Evolutionary conservation across 2,888 invertebrate genomes (phyloP).

Genomic region (Coelopa pilipes): DNA sequence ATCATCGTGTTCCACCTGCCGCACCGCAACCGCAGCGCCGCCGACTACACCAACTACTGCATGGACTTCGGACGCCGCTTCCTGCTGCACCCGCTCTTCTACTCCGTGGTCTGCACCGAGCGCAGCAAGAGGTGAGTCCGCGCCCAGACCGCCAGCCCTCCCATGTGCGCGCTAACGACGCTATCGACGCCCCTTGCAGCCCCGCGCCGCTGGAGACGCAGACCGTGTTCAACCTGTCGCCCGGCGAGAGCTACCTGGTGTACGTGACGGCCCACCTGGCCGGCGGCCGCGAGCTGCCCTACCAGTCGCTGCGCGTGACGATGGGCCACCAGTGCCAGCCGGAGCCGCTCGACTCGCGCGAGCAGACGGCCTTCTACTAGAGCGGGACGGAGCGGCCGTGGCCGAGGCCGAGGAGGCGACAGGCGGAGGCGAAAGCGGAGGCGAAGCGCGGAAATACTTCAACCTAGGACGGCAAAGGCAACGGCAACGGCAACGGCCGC

Average conservation of each 20-base stretch:
- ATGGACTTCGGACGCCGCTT: slow-evolving; percentile 63
- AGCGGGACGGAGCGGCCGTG: not conserved
- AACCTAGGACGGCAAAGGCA: too few relatives aligned
- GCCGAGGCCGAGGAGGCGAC: not conserved
- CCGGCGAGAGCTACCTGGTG: slow-evolving; percentile 70
- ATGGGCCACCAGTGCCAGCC: slow-evolving; percentile 59
- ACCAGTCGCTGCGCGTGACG: slow-evolving; percentile 68
- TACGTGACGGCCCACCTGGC: slow-evolving; percentile 71
- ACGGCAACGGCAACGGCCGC: too few relatives aligned
- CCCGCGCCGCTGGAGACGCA: slow-evolving; percentile 66
- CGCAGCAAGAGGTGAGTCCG: slow-evolving; percentile 57
- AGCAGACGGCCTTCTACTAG: slow-evolving; percentile 57
- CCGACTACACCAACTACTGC: slow-evolving; percentile 66
- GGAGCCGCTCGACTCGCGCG: slow-evolving; percentile 57
- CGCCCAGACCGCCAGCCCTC: not conserved
- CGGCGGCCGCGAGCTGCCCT: slow-evolving; percentile 70
- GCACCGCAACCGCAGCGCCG: slow-evolving; percentile 61
- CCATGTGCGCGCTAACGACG: too few relatives aligned
- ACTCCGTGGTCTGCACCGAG: slow-evolving; percentile 61
- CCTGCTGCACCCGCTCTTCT: slow-evolving; percentile 60
- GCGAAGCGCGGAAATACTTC: too few relatives aligned
- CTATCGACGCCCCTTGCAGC: slow-evolving; percentile 53
- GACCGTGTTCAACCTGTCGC: slow-evolving; percentile 67
- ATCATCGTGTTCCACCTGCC: slow-evolving; percentile 64
- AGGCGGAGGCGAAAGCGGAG: not conserved